phyloP scores from a whole-genome alignment of 2,113 vertebrate species.

The Spea multiplicata region DNA sequence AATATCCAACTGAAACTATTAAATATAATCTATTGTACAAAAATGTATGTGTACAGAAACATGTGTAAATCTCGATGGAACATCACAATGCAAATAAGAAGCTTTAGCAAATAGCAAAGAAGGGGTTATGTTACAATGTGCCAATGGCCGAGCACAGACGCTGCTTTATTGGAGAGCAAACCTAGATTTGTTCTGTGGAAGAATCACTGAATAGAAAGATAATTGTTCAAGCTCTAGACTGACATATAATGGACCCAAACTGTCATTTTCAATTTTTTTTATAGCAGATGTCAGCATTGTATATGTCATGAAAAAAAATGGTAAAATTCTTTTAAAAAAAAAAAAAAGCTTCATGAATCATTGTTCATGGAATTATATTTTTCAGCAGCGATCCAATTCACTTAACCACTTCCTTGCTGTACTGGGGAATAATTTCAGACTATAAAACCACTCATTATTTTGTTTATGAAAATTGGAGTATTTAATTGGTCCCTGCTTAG shows the following conservation, averaged over 20 bases:
- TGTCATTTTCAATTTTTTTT: conserved; percentile 42
- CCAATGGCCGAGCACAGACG: not conserved
- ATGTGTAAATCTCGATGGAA: not conserved
- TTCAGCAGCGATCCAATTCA: not conserved
- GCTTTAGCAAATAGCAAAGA: not conserved
- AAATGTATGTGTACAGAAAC: too few species aligned
- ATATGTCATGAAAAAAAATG: conserved; percentile 18
- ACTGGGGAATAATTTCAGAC: too few species aligned
- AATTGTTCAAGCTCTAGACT: conserved; percentile 25
- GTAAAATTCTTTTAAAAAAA: not conserved
- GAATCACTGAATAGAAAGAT: conserved; percentile 26
- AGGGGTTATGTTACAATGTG: not conserved
- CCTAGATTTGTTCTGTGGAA: conserved; percentile 17
- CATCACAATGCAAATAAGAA: not conserved
- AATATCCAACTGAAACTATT: not conserved
- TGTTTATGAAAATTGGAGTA: not conserved
- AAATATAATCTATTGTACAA: not conserved
- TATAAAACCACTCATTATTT: too few species aligned
- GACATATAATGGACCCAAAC: conserved; percentile 35
- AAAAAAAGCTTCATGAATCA: not conserved
- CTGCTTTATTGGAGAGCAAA: not conserved
- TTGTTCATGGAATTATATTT: not conserved
- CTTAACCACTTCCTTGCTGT: not conserved
- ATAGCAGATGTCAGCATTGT: conserved; percentile 35
- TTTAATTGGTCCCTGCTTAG: not conserved